Conservation (phyloP, 2,888 invertebrate species). For the Leucozona laternaria region DNA sequence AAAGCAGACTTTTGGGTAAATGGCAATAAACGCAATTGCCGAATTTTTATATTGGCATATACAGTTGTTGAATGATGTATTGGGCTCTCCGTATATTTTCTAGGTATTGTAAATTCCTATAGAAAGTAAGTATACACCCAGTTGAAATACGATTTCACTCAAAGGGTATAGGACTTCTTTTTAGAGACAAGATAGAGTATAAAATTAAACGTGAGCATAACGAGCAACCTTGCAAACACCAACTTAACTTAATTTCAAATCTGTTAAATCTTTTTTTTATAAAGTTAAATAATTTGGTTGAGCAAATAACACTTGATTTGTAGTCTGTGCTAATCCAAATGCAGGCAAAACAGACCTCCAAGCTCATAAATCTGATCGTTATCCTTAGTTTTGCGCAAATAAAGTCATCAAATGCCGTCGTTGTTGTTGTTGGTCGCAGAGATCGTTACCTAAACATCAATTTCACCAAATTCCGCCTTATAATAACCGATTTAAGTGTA, state of each 20-base stretch:
- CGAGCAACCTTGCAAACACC: not conserved
- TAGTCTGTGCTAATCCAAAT: not conserved
- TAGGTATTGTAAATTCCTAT: too few species aligned
- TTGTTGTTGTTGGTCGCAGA: not conserved
- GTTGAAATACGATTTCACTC: too few species aligned
- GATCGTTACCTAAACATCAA: conserved; percentile 39
- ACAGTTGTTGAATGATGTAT: too few species aligned
- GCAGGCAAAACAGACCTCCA: not conserved
- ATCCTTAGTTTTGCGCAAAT: conserved; percentile 59
- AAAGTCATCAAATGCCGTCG: conserved; percentile 63
- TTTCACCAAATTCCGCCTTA: conserved; percentile 31
- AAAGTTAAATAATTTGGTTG: not conserved
- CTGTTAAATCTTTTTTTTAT: conserved; percentile 8
- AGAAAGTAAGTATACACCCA: too few species aligned
- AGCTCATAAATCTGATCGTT: conserved; percentile 45
- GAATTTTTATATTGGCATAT: too few species aligned
- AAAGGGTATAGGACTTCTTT: too few species aligned
- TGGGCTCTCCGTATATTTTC: too few species aligned
- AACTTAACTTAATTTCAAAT: not conserved
- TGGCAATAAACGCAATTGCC: too few species aligned
- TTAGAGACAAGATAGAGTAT: too few species aligned
- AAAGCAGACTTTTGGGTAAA: too few species aligned
- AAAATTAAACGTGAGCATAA: not conserved
- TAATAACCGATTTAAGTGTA: conserved; percentile 58
- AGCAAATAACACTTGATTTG: not conserved